Evolutionary conservation across 2,113 vertebrate species (phyloP).

Genomic region (Balaeniceps rex): DNA sequence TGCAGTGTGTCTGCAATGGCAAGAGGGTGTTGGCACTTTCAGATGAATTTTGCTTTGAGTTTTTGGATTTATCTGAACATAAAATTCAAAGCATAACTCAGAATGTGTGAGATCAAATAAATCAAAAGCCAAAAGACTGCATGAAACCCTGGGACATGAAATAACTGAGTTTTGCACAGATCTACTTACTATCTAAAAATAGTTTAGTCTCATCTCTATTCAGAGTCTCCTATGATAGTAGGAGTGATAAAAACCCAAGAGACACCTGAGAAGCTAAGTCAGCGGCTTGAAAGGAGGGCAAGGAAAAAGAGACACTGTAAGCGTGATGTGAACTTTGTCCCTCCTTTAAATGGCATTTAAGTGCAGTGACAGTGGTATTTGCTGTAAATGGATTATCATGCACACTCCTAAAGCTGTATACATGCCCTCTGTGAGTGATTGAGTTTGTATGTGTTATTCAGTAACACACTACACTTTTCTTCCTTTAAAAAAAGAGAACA

Average conservation of each 20-base stretch:
- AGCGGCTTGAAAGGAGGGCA: not conserved
- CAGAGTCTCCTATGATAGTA: not conserved
- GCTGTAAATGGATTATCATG: not conserved
- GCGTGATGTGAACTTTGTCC: not conserved
- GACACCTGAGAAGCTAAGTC: not conserved
- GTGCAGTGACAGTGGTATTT: not conserved
- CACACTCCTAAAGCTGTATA: not conserved
- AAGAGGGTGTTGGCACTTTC: not conserved
- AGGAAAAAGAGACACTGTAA: not conserved
- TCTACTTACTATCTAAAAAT: slow-evolving; percentile 30
- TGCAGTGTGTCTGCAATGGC: not conserved
- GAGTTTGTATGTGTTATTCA: not conserved
- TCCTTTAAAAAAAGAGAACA: not conserved
- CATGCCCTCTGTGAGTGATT: not conserved
- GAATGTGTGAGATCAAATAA: not conserved
- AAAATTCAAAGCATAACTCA: slow-evolving; percentile 16
- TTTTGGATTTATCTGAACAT: not conserved
- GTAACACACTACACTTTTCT: not conserved
- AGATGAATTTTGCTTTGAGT: slow-evolving; percentile 11
- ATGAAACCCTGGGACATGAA: not conserved
- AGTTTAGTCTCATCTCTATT: slow-evolving; percentile 9
- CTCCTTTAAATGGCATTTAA: not conserved
- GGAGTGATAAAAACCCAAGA: not conserved
- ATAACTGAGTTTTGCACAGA: not conserved
- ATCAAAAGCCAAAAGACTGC: not conserved